A percentile compares a stretch with the other conserved stretches of the same genome.
These are phyloP conservation scores for Dascyllus trimaculatus DNA, from an alignment of 2,113 vertebrate species.

Conservation along the genomic window DNA sequence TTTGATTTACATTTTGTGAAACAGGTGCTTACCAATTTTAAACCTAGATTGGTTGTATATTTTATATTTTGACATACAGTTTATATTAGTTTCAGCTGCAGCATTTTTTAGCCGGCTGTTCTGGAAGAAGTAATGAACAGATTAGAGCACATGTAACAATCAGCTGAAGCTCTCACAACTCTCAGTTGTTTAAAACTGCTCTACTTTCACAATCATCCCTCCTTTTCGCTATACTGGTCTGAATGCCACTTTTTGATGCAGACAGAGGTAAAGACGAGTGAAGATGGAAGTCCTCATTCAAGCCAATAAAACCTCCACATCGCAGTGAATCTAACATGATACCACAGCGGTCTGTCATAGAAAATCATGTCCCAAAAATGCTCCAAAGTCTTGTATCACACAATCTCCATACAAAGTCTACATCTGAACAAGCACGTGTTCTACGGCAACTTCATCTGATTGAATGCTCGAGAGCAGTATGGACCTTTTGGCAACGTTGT, in stretches of 20 bases:
- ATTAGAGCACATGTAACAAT: no score
- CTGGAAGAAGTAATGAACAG: not conserved
- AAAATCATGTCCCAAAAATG: no score
- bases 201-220: not conserved
- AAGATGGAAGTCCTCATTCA: no score
- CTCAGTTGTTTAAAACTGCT: no score
- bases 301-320: no score
- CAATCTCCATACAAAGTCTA: not conserved
- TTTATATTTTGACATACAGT: not conserved
- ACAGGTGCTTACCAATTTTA: not conserved
- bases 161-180: no score
- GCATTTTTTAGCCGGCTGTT: not conserved
- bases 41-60: not conserved
- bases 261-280: no score
- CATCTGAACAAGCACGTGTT: not conserved
- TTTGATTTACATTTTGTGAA: slow-evolving; percentile 5
- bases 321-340: no score
- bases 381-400: not conserved
- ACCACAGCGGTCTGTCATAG: no score
- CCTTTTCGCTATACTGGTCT: no score
- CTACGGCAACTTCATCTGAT: not conserved
- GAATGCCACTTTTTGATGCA: no score
- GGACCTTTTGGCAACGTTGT: not conserved
- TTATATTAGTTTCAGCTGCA: not conserved
- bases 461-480: not conserved